These are phyloP conservation scores for Bostrychus sinensis DNA, from an alignment of 2,113 vertebrate species.

Conservation along the genomic window DNA sequence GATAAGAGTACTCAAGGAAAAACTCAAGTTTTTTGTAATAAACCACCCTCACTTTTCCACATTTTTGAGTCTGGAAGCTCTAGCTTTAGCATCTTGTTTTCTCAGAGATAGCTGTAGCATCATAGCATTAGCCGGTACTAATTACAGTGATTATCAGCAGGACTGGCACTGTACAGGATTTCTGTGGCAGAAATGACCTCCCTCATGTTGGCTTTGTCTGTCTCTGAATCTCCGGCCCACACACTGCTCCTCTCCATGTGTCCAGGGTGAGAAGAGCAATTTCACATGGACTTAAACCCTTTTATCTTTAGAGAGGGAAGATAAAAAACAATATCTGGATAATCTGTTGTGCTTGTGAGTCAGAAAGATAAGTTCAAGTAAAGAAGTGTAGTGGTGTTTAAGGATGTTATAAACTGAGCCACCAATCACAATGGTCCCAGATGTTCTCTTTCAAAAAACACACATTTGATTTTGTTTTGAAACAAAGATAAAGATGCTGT, in stretches of 20 bases:
- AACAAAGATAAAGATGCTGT: no score
- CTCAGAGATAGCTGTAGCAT: slow-evolving; percentile 27
- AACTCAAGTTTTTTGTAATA: no score
- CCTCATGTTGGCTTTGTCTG: neutral
- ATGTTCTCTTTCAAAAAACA: no score
- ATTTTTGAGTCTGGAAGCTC: neutral
- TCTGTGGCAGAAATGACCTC: slow-evolving; percentile 35
- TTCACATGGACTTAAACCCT: neutral
- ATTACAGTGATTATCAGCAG: slow-evolving; percentile 70
- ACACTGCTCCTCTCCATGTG: neutral
- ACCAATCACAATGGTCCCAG: no score
- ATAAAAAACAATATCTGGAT: neutral
- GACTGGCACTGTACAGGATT: neutral
- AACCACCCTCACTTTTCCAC: no score
- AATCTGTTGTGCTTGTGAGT: neutral
- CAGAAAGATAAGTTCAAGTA: neutral
- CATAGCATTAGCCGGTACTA: slow-evolving; percentile 57
- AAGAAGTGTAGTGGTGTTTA: neutral
- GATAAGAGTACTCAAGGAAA: no score
- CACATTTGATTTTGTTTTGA: no score
- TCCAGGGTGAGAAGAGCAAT: slow-evolving; percentile 1
- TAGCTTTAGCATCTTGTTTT: slow-evolving; percentile 17
- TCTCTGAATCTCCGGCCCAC: neutral
- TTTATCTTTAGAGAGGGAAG: neutral
- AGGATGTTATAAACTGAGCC: no score